Percentiles rank a stretch among this genome's conserved stretches.
phyloP scores from a whole-genome alignment of 2,888 invertebrate genomes.

The Proisotoma minuta region DNA sequence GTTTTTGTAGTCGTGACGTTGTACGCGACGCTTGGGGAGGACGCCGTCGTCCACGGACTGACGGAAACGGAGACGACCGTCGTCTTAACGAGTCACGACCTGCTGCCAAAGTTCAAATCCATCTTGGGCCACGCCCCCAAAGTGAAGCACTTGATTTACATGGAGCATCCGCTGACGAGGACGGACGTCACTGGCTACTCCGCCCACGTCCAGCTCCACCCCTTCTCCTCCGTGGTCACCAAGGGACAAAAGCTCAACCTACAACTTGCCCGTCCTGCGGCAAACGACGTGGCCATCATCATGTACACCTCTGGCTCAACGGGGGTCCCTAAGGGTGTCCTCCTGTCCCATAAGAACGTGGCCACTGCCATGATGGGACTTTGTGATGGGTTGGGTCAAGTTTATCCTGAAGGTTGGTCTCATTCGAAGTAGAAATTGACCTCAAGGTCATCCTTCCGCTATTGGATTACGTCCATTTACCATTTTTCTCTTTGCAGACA shows the following conservation, averaged over 20 bases:
- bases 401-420: constrained; percentile 55
- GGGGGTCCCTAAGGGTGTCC: constrained; percentile 86
- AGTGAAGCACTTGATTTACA: constrained; percentile 74
- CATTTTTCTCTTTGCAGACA: not conserved
- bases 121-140: constrained; percentile 67
- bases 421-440: no score
- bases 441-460: no score
- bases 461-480: no score
- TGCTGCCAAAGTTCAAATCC: constrained; percentile 82
- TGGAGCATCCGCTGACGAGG: constrained; percentile 78
- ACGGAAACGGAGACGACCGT: constrained; percentile 92
- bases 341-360: constrained; percentile 76
- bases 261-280: constrained; percentile 61
- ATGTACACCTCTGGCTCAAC: constrained; percentile 99
- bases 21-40: constrained; percentile 94
- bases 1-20: constrained; percentile 80
- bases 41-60: constrained; percentile 92
- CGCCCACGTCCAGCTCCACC: constrained; percentile 65
- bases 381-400: constrained; percentile 65
- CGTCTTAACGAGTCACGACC: constrained; percentile 85
- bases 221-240: constrained; percentile 67
- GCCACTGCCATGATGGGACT: constrained; percentile 73
- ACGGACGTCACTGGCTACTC: constrained; percentile 68
- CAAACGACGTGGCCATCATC: constrained; percentile 83
- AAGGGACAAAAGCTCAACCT: constrained; percentile 55